phyloP scores from a whole-genome alignment of 2,888 invertebrate genomes.

The Melanophora roralis region DNA sequence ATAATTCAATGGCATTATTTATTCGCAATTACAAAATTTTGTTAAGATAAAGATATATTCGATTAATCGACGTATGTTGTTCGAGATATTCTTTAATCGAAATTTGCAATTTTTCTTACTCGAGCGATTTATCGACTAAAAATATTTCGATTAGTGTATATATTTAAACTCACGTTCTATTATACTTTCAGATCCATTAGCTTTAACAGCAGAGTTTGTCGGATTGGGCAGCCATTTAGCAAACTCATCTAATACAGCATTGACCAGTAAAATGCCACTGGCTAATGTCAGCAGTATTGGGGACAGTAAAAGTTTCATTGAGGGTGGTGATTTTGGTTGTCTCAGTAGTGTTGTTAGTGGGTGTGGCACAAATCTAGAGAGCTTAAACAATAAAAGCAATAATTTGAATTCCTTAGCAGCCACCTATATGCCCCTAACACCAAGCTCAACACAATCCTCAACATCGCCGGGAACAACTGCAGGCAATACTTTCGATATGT shows the following conservation, averaged over 20 bases:
- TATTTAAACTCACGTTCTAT: too few species aligned
- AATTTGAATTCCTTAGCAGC: conserved; percentile 58
- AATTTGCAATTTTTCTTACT: too few species aligned
- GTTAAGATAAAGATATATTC: too few species aligned
- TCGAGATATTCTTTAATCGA: too few species aligned
- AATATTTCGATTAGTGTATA: too few species aligned
- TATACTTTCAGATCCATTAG: conserved; percentile 71
- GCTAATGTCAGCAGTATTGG: conserved; percentile 66
- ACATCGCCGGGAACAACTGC: conserved; percentile 72
- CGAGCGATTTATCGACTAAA: too few species aligned
- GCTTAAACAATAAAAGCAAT: conserved; percentile 42
- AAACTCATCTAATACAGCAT: conserved; percentile 53
- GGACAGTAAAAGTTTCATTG: conserved; percentile 61
- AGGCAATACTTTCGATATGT: conserved; percentile 73
- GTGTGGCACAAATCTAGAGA: conserved; percentile 59
- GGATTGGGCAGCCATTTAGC: conserved; percentile 67
- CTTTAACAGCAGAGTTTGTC: conserved; percentile 73
- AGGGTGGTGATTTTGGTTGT: conserved; percentile 52
- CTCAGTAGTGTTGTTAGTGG: not conserved
- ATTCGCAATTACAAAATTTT: too few species aligned
- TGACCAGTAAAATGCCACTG: conserved; percentile 56
- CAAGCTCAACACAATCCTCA: conserved; percentile 75
- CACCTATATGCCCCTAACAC: conserved; percentile 73
- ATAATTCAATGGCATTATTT: too few species aligned
- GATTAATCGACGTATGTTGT: too few species aligned